phyloP scores from a whole-genome alignment of 2,113 vertebrate species.

The Callipepla californica region DNA sequence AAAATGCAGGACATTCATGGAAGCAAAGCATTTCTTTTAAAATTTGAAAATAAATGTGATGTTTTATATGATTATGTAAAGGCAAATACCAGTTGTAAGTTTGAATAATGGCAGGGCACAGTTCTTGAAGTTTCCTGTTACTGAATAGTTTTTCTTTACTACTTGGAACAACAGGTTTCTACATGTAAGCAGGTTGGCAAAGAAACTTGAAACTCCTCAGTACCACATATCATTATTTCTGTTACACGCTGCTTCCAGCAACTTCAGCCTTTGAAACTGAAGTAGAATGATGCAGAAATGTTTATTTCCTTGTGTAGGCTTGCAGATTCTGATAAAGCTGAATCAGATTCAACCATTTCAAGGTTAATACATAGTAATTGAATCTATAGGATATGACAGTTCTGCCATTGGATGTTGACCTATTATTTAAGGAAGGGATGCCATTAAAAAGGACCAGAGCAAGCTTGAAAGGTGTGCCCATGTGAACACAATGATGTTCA shows the following conservation, averaged over 20 bases:
- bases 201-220: not conserved
- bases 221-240: not conserved
- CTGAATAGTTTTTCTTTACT: not conserved
- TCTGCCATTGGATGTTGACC: not conserved
- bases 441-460: no score
- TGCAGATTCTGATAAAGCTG: not conserved
- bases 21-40: not conserved
- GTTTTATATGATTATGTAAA: not conserved
- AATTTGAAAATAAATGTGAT: not conserved
- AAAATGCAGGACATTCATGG: not conserved
- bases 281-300: not conserved
- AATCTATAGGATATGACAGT: not conserved
- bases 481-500: no score
- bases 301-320: not conserved
- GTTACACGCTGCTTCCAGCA: not conserved
- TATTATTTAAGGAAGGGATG: not conserved
- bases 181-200: not conserved
- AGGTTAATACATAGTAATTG: not conserved
- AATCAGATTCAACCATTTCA: not conserved
- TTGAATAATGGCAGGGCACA: not conserved
- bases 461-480: no score
- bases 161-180: not conserved
- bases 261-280: not conserved
- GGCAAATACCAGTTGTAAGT: not conserved
- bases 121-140: not conserved